Conservation (phyloP, 2,113 vertebrate species). For the Bufo gargarizans region DNA sequence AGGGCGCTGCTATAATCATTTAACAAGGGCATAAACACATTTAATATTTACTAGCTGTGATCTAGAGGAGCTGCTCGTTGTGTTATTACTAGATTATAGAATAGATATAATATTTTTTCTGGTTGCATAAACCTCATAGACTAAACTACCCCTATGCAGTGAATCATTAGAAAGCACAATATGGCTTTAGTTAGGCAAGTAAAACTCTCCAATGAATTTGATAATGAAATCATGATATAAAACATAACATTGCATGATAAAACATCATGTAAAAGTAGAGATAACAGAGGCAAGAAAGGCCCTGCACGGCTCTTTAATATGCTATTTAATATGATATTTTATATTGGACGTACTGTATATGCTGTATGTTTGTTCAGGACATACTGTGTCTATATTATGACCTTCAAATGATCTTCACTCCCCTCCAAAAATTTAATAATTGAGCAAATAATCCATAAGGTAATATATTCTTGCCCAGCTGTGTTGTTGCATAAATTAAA, state of each 20-base stretch:
- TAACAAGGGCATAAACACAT: constrained; percentile 21
- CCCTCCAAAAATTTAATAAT: not conserved
- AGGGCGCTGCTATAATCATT: not conserved
- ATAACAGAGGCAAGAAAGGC: not conserved
- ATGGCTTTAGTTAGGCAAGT: too few species aligned
- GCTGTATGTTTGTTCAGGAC: not conserved
- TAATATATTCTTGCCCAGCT: not conserved
- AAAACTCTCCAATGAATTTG: not conserved
- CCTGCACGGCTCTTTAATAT: not conserved
- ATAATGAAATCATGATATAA: not conserved
- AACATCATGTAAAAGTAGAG: not conserved
- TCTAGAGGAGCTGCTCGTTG: not conserved
- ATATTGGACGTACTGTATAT: not conserved
- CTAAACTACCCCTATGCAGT: not conserved
- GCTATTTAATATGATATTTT: not conserved
- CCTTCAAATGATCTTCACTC: not conserved
- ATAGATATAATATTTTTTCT: not conserved
- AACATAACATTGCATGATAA: too few species aligned
- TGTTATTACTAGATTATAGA: not conserved
- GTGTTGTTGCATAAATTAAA: not conserved
- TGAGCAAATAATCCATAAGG: too few species aligned
- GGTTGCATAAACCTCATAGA: not conserved
- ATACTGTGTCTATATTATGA: not conserved
- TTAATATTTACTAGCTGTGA: constrained; percentile 15
- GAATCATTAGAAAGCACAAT: not conserved